Evolutionary conservation across 1,140 invertebrate genomes (phyloP).

Genomic region (Chionoecetes opilio): DNA sequence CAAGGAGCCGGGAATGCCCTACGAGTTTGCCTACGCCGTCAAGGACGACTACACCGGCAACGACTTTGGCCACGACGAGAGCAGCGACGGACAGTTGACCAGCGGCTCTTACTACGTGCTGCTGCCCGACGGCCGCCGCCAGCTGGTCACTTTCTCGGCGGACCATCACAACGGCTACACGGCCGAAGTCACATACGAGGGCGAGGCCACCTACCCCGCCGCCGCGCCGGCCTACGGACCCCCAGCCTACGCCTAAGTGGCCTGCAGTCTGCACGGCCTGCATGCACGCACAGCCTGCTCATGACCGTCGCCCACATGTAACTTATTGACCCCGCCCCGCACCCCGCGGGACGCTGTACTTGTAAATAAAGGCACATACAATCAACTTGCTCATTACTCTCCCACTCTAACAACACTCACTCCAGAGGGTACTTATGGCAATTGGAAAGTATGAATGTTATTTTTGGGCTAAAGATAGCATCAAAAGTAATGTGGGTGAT

Average conservation of each 20-base stretch:
- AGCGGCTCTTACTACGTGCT: conserved; percentile 90
- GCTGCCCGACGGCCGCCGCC: conserved; percentile 89
- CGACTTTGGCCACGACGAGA: conserved; percentile 90
- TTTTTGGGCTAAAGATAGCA: no score
- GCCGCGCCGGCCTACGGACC: conserved; percentile 58
- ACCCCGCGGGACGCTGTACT: background rate
- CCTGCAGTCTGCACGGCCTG: no score
- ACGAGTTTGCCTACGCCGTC: conserved; percentile 90
- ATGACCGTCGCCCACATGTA: no score
- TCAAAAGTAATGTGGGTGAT: no score
- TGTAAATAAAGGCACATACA: conserved; percentile 5
- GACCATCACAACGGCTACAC: conserved; percentile 92
- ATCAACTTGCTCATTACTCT: no score
- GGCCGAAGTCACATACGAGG: conserved; percentile 90
- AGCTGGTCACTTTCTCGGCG: conserved; percentile 90
- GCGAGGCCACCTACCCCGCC: conserved; percentile 85
- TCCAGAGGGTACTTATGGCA: no score
- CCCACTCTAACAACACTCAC: no score
- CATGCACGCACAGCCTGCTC: background rate
- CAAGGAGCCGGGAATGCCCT: conserved; percentile 82
- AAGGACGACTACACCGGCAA: conserved; percentile 88
- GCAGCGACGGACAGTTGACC: conserved; percentile 87
- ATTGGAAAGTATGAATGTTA: no score
- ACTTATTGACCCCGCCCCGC: background rate
- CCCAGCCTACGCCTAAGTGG: conserved; percentile 38